A percentile compares a stretch with the other conserved stretches of the same genome.
Evolutionary conservation across 1,140 invertebrate species (phyloP).

Genomic region (Sitodiplosis mosellana): DNA sequence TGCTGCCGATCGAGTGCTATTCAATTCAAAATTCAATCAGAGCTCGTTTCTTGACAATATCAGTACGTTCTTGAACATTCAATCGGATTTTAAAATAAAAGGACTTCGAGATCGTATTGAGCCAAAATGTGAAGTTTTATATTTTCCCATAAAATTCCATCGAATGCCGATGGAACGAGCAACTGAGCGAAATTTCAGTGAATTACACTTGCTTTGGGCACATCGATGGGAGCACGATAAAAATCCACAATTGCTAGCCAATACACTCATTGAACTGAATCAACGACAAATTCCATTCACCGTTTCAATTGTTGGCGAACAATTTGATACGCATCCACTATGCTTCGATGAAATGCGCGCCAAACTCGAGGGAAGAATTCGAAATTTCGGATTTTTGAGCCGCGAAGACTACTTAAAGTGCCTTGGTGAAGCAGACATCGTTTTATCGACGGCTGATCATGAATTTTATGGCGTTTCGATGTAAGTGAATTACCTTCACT

Average conservation of each 20-base stretch:
- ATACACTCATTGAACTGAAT: constrained; percentile 33
- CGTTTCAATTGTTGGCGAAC: constrained; percentile 33
- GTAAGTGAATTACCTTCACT: constrained; percentile 23
- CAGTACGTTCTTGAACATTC: constrained; percentile 39
- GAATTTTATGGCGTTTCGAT: constrained; percentile 62
- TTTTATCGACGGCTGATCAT: constrained; percentile 52
- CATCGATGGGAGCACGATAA: constrained; percentile 72
- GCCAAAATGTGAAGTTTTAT: constrained; percentile 42
- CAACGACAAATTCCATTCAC: constrained; percentile 34
- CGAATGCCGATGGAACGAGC: constrained; percentile 12
- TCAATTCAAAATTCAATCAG: constrained; percentile 54
- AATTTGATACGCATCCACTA: constrained; percentile 25
- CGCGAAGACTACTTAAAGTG: constrained; percentile 38
- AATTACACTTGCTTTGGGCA: constrained; percentile 51
- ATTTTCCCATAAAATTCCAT: constrained; percentile 40
- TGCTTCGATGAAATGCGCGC: constrained; percentile 32
- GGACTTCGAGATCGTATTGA: constrained; percentile 32
- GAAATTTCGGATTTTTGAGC: constrained; percentile 39
- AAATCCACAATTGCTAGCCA: constrained; percentile 44
- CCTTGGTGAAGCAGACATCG: constrained; percentile 36
- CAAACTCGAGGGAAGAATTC: constrained; percentile 31
- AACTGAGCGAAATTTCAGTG: constrained; percentile 9
- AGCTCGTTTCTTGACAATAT: constrained; percentile 46
- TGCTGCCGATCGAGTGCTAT: constrained; percentile 47
- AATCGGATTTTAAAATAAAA: constrained; percentile 43